Evolutionary conservation across 2,888 invertebrate species (phyloP).

Genomic region (Idaea biselata): DNA sequence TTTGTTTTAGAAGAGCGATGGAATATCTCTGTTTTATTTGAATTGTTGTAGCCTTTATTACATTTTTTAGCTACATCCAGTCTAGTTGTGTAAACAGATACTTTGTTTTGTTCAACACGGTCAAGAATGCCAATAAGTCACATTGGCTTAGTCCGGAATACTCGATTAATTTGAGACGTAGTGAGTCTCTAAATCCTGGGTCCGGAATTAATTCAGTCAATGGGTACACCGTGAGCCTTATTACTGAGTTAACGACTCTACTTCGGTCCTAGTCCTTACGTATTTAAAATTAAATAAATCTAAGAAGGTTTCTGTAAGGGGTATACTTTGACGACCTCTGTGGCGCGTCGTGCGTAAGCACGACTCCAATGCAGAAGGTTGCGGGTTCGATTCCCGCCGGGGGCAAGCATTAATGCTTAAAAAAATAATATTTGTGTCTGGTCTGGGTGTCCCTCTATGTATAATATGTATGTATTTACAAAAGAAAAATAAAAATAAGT

Average conservation of each 20-base stretch:
- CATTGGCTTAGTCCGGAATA: constrained; percentile 35
- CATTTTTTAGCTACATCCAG: neutral
- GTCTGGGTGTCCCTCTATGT: no score
- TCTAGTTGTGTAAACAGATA: neutral
- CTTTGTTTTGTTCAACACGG: neutral
- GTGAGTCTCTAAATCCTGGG: constrained; percentile 35
- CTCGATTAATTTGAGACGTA: constrained; percentile 39
- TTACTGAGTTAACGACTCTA: constrained; percentile 32
- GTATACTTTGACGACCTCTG: no score
- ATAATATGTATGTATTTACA: no score
- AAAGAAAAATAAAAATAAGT: no score
- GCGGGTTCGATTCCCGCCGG: no score
- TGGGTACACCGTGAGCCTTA: constrained; percentile 33
- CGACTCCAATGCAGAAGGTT: no score
- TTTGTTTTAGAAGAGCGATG: neutral
- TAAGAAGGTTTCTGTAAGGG: neutral
- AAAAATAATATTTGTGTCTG: no score
- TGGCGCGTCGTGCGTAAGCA: no score
- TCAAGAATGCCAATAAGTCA: constrained; percentile 33
- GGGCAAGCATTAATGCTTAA: no score
- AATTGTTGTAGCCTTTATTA: neutral
- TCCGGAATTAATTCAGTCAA: constrained; percentile 33
- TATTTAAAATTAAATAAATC: constrained; percentile 1
- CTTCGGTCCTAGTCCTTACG: neutral
- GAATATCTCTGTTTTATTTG: neutral